Percentiles rank a stretch among this genome's conserved stretches.
Evolutionary conservation across 1,140 invertebrate genomes (phyloP).

Genomic region (Panagrolaimus sp.): DNA sequence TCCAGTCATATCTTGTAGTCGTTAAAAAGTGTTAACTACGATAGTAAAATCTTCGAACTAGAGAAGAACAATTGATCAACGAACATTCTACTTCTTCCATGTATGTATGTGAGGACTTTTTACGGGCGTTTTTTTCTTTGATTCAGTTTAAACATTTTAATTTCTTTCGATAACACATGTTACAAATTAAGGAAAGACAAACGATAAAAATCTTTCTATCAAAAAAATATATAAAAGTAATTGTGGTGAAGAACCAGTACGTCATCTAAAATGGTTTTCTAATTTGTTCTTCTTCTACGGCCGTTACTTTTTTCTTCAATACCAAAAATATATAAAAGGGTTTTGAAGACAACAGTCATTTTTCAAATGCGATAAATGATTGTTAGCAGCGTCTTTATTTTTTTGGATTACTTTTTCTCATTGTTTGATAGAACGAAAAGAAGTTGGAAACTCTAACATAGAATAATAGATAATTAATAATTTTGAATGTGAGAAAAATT

Average conservation of each 20-base stretch:
- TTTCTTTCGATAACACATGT: not conserved
- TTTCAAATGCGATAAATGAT: not conserved
- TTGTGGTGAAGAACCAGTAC: constrained; percentile 1
- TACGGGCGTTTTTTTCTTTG: no score
- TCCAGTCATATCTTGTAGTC: no score
- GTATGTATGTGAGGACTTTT: no score
- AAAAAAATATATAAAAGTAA: no score
- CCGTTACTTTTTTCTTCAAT: not conserved
- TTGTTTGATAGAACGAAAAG: constrained; percentile 1
- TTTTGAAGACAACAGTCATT: not conserved
- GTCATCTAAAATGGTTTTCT: not conserved
- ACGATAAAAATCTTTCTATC: no score
- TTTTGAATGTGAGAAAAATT: not conserved
- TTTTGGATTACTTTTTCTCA: constrained; percentile 2
- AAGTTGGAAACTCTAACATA: not conserved
- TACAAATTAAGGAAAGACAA: not conserved
- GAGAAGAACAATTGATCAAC: no score
- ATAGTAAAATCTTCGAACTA: no score
- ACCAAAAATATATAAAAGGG: no score
- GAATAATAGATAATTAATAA: not conserved
- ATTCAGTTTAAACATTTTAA: no score
- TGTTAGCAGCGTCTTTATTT: not conserved
- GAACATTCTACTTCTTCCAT: no score
- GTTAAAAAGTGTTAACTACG: no score
- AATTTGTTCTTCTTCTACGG: not conserved